Percentiles rank a stretch among this genome's conserved stretches.
Evolutionary conservation across 1,140 invertebrate species (phyloP).

Genomic region (Carcinoscorpius rotundicauda): DNA sequence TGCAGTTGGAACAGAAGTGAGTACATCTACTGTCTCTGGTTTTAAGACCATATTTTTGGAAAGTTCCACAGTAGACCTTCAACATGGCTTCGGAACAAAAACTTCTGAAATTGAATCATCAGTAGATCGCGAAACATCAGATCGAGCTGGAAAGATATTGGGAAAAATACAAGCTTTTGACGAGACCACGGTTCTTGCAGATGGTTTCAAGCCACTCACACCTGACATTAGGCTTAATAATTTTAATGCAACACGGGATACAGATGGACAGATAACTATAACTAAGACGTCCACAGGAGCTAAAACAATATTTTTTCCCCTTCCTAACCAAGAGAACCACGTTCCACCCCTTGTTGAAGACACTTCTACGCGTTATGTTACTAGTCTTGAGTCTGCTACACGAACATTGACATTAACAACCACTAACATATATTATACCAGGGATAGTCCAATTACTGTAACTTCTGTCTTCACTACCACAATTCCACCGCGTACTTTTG

Average conservation of each 20-base stretch:
- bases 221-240: no score
- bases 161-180: no score
- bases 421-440: slow-evolving; percentile 26
- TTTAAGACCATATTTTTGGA: no score
- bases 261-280: slow-evolving; percentile 14
- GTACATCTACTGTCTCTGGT: no score
- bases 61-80: no score
- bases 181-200: no score
- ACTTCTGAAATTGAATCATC: no score
- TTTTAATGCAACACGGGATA: slow-evolving; percentile 4
- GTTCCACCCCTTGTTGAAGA: background rate
- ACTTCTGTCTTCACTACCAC: slow-evolving; percentile 25
- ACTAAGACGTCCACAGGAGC: slow-evolving; percentile 12
- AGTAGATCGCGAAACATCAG: no score
- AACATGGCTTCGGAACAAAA: no score
- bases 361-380: slow-evolving; percentile 22
- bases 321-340: background rate
- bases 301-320: slow-evolving; percentile 14
- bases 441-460: slow-evolving; percentile 25
- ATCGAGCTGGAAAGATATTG: no score
- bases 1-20: no score
- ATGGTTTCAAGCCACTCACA: no score
- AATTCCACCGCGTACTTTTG: slow-evolving; percentile 24
- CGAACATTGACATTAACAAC: slow-evolving; percentile 24
- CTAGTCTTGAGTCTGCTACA: slow-evolving; percentile 24